Percentiles rank a stretch among this genome's conserved stretches.
These are phyloP conservation scores for Grus americana DNA, from an alignment of 2,113 vertebrate genomes.

Conservation along the genomic window DNA sequence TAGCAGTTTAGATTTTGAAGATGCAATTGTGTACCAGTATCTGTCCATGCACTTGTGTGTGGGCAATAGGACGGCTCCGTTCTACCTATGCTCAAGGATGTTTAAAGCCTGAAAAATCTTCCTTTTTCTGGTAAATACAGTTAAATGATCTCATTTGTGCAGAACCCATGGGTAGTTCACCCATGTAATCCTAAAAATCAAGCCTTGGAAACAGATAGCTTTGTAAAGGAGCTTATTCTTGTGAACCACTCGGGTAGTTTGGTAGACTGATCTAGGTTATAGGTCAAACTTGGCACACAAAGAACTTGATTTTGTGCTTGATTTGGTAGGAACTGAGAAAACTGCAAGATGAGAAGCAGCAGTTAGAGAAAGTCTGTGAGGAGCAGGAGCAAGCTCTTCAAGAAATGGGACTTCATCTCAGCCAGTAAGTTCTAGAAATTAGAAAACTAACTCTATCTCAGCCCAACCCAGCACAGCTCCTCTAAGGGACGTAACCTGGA, in stretches of 20 bases:
- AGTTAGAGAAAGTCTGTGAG: constrained; percentile 86
- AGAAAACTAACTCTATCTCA: no score
- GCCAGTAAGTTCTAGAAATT: constrained; percentile 83
- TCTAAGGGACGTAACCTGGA: background rate
- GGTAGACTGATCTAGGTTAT: accelerated
- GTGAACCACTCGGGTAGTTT: background rate
- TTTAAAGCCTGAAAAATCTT: background rate
- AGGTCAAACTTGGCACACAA: background rate
- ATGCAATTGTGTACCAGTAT: background rate
- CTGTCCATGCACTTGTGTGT: accelerated
- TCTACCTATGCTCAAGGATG: background rate
- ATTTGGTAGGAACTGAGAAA: constrained; percentile 85
- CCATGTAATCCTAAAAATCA: background rate
- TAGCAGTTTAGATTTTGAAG: background rate
- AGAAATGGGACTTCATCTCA: constrained; percentile 97
- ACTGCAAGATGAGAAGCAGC: constrained; percentile 87
- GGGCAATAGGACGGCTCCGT: background rate
- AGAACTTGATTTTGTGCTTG: background rate
- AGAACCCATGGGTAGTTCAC: background rate
- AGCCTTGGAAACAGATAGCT: background rate
- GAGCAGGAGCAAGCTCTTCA: constrained; percentile 96
- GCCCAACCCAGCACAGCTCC: background rate
- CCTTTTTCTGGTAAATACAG: background rate
- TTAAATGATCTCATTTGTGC: background rate
- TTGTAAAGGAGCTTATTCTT: background rate